Conservation (phyloP, 2,113 vertebrate species). For the Leucopsar rothschildi region DNA sequence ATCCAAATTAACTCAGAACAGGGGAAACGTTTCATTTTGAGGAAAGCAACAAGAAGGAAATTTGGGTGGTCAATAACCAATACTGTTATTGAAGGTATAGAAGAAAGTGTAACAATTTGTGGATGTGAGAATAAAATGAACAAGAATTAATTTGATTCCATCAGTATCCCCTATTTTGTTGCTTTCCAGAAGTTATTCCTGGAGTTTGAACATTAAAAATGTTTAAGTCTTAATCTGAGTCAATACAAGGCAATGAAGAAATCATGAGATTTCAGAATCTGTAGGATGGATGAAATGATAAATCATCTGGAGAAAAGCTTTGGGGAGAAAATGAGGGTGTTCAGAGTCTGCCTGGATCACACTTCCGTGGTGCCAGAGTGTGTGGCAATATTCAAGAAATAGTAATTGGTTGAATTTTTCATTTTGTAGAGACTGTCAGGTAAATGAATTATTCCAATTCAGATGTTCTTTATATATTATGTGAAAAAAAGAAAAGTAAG, state of each 20-base stretch:
- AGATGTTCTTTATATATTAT: neutral
- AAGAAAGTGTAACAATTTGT: neutral
- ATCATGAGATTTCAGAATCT: neutral
- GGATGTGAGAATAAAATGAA: neutral
- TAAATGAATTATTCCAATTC: neutral
- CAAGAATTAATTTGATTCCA: neutral
- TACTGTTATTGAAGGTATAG: neutral
- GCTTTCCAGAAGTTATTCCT: neutral
- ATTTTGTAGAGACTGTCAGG: neutral
- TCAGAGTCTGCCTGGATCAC: neutral
- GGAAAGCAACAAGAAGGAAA: neutral
- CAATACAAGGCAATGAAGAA: neutral
- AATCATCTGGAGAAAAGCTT: neutral
- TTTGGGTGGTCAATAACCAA: neutral
- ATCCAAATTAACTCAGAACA: neutral
- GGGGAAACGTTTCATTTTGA: neutral
- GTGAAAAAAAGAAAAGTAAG: neutral
- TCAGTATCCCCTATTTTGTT: neutral
- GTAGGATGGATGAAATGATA: neutral
- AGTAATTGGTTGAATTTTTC: neutral
- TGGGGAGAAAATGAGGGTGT: neutral
- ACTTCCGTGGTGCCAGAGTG: fast-evolving
- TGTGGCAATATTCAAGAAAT: neutral
- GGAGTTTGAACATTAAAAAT: neutral
- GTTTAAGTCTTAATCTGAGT: neutral